Evolutionary conservation across 1,140 invertebrate genomes (phyloP).

Genomic region (Bombus haemorrhoidalis): DNA sequence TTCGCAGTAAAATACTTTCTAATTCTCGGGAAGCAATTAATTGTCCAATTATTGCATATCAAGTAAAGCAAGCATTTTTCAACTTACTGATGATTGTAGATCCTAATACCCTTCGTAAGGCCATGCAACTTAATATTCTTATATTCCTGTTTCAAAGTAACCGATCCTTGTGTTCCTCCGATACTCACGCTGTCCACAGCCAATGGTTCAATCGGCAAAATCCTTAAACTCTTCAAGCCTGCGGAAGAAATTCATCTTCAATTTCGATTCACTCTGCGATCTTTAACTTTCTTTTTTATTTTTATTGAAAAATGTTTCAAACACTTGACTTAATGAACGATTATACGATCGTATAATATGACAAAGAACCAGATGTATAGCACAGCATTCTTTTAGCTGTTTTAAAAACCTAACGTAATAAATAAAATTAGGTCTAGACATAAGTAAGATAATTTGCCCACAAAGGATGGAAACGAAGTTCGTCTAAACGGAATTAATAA

Average conservation of each 20-base stretch:
- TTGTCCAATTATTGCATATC: background rate
- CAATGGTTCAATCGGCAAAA: conserved; percentile 83
- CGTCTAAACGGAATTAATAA: too few relatives aligned
- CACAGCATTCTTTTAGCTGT: too few relatives aligned
- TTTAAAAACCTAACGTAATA: too few relatives aligned
- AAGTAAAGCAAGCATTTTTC: background rate
- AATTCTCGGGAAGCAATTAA: background rate
- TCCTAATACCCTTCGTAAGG: conserved; percentile 81
- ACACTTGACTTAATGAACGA: too few relatives aligned
- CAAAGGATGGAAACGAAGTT: too few relatives aligned
- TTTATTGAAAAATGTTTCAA: too few relatives aligned
- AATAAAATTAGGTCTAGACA: too few relatives aligned
- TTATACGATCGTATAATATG: too few relatives aligned
- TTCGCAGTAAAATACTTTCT: background rate
- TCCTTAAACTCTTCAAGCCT: conserved; percentile 71
- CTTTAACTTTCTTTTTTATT: background rate
- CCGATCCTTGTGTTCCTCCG: conserved; percentile 82
- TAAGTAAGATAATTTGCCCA: too few relatives aligned
- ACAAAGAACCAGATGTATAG: too few relatives aligned
- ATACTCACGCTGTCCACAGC: conserved; percentile 83
- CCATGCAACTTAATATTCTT: conserved; percentile 84
- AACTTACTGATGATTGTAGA: conserved; percentile 61
- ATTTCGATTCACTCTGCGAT: background rate
- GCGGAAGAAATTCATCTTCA: background rate
- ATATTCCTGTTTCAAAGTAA: conserved; percentile 84